These are phyloP conservation scores for Eupithecia subfuscata DNA, from an alignment of 2,888 invertebrate species.

Conservation along the genomic window DNA sequence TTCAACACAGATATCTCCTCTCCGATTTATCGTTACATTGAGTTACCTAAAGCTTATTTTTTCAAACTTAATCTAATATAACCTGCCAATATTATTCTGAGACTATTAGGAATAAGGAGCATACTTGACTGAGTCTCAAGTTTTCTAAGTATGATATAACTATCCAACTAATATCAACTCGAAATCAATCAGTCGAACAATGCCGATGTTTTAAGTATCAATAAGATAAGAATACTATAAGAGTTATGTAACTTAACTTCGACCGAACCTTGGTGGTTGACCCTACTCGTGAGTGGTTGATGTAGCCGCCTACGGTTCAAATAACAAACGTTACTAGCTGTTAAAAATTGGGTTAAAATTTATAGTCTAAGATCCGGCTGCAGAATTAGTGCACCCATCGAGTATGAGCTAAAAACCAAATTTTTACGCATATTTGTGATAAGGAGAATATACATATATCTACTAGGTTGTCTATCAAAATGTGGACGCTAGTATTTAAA, in stretches of 20 bases:
- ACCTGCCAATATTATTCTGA: too few relatives aligned
- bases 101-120: neutral
- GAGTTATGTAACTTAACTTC: neutral
- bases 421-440: too few relatives aligned
- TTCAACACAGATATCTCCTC: too few relatives aligned
- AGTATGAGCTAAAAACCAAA: too few relatives aligned
- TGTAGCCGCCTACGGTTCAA: neutral
- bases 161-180: neutral
- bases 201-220: neutral
- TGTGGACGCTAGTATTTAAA: too few relatives aligned
- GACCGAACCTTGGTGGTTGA: neutral
- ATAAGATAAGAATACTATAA: neutral
- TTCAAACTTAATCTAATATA: too few relatives aligned
- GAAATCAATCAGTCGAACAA: neutral
- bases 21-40: too few relatives aligned
- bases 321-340: neutral
- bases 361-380: too few relatives aligned
- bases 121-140: neutral
- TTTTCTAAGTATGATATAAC: neutral
- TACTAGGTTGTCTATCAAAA: too few relatives aligned
- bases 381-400: too few relatives aligned
- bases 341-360: neutral
- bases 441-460: too few relatives aligned
- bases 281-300: neutral
- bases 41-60: too few relatives aligned